phyloP scores from a whole-genome alignment of 2,888 invertebrate species.

The Globia sparganii region DNA sequence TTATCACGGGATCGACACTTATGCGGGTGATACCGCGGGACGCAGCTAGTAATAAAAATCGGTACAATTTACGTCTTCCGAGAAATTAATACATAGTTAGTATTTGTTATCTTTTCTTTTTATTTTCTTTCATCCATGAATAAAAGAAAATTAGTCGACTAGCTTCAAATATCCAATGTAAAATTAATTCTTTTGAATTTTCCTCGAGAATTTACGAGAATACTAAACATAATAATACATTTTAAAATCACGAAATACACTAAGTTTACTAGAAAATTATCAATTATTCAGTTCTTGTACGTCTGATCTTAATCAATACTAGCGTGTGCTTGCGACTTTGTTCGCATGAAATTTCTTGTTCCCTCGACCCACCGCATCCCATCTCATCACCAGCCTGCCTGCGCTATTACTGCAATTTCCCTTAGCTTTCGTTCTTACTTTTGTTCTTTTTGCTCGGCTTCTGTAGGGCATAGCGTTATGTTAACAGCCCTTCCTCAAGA shows the following conservation, averaged over 20 bases:
- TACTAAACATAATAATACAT: neutral
- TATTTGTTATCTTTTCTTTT: neutral
- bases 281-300: constrained; percentile 7
- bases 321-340: too few relatives aligned
- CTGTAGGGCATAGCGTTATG: too few relatives aligned
- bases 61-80: neutral
- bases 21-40: too few relatives aligned
- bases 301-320: constrained; percentile 20
- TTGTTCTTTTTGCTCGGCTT: too few relatives aligned
- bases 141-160: neutral
- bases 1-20: too few relatives aligned
- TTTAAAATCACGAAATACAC: constrained; percentile 13
- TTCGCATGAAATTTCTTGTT: too few relatives aligned
- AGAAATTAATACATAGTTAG: neutral
- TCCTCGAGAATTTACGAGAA: constrained; percentile 13
- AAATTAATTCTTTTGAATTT: constrained; percentile 18
- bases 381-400: too few relatives aligned
- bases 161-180: constrained; percentile 14
- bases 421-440: too few relatives aligned
- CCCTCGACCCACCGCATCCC: too few relatives aligned
- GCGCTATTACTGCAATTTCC: too few relatives aligned
- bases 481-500: too few relatives aligned
- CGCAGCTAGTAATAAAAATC: neutral
- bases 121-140: neutral
- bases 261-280: constrained; percentile 8